Conservation (phyloP, 2,888 invertebrate genomes). For the Adineta ricciae region DNA sequence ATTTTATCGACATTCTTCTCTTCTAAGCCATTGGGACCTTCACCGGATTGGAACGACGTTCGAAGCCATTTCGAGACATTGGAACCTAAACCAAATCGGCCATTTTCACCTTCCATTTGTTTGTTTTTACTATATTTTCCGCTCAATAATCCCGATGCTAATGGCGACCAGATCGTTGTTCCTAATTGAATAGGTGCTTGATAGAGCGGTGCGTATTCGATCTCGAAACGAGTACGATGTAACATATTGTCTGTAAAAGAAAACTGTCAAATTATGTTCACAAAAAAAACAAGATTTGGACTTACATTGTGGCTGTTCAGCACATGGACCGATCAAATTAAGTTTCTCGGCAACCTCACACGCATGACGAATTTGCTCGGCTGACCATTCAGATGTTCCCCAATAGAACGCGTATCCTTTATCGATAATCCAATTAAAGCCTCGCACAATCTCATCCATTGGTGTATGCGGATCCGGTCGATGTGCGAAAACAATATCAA, state of each 20-base stretch:
- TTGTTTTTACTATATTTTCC: conserved; percentile 62
- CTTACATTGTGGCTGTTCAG: not conserved
- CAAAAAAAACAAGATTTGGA: too few species aligned
- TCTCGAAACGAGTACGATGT: not conserved
- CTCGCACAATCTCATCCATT: not conserved
- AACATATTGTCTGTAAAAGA: not conserved
- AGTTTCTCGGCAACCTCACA: not conserved
- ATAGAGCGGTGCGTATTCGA: not conserved
- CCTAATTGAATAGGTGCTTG: conserved; percentile 52
- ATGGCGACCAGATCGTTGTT: conserved; percentile 87
- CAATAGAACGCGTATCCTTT: not conserved
- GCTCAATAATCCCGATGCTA: conserved; percentile 77
- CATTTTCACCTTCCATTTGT: conserved; percentile 37
- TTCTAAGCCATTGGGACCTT: not conserved
- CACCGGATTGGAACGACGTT: not conserved
- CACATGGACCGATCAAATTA: not conserved
- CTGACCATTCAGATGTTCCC: not conserved
- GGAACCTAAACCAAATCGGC: not conserved
- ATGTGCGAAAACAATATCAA: not conserved
- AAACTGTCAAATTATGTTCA: too few species aligned
- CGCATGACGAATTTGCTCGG: conserved; percentile 34
- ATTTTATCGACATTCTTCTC: not conserved
- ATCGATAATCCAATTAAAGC: not conserved
- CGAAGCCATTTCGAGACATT: not conserved
- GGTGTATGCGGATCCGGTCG: not conserved